Evolutionary conservation across 2,797 vertebrate genomes (phyloP).

Genomic region (Periophthalmus magnuspinnatus): DNA sequence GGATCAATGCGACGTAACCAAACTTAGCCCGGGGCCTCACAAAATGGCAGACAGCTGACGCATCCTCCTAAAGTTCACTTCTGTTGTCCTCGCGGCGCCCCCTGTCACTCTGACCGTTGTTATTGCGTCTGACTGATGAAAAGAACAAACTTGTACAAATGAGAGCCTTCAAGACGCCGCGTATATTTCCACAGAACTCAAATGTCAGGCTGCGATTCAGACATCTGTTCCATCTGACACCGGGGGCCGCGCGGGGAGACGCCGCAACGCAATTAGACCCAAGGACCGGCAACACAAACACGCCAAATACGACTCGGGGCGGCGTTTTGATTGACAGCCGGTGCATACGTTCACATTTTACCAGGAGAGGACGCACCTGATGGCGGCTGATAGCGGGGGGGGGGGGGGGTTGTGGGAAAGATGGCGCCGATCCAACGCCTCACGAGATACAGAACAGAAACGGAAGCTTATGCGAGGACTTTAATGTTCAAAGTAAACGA

Average conservation of each 20-base stretch:
- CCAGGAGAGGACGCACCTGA: constrained; percentile 43
- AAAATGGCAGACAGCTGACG: background rate
- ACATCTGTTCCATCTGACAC: constrained; percentile 65
- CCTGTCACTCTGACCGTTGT: constrained; percentile 31
- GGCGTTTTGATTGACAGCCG: constrained; percentile 44
- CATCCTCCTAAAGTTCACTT: constrained; percentile 16
- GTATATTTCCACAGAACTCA: constrained; percentile 60
- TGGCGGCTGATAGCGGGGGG: constrained; percentile 26
- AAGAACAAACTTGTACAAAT: constrained; percentile 40
- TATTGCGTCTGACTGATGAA: constrained; percentile 44
- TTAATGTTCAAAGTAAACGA: constrained; percentile 6
- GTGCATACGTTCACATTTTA: constrained; percentile 31
- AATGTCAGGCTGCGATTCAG: constrained; percentile 63
- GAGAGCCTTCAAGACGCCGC: constrained; percentile 28
- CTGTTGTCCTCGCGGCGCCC: constrained; percentile 13
- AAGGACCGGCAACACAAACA: constrained; percentile 40
- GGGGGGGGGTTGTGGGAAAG: constrained; percentile 24
- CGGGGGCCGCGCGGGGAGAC: constrained; percentile 20
- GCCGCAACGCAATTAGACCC: constrained; percentile 63
- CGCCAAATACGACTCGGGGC: constrained; percentile 33
- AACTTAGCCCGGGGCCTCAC: constrained; percentile 5
- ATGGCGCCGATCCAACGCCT: constrained; percentile 31
- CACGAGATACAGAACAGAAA: constrained; percentile 19
- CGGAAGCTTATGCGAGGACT: constrained; percentile 1
- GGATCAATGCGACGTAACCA: constrained; percentile 19